These are phyloP conservation scores for Acholoe squamosa DNA, from an alignment of 2,888 invertebrate genomes.

Conservation along the genomic window DNA sequence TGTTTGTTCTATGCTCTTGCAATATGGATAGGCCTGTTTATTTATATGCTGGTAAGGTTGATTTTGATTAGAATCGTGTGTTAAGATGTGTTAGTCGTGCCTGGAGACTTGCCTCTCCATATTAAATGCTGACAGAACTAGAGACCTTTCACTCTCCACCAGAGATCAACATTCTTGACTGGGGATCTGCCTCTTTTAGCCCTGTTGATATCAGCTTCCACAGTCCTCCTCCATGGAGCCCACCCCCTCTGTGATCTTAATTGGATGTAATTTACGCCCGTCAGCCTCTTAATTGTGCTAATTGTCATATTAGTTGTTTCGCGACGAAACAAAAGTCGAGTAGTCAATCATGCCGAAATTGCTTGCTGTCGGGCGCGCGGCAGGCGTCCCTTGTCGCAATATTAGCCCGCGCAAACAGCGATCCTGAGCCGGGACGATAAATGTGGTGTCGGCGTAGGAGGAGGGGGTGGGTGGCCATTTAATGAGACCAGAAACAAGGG, in stretches of 20 bases:
- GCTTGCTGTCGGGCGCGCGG: constrained; percentile 26
- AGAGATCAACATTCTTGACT: neutral
- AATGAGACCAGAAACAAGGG: constrained; percentile 58
- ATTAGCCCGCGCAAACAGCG: constrained; percentile 47
- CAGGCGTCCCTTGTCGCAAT: constrained; percentile 32
- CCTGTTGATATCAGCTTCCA: no score
- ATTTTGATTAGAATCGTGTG: no score
- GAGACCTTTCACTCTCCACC: neutral
- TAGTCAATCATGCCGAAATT: constrained; percentile 52
- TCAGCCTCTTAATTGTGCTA: constrained; percentile 53
- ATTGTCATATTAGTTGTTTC: constrained; percentile 62
- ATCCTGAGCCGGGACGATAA: neutral
- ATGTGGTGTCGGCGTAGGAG: neutral
- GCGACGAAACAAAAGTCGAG: constrained; percentile 60
- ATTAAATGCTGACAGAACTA: neutral
- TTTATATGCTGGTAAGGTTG: no score
- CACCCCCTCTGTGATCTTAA: constrained; percentile 34
- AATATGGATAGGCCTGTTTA: no score
- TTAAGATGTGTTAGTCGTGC: no score
- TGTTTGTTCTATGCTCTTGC: no score
- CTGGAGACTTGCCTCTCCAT: no score
- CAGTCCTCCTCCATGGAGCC: neutral
- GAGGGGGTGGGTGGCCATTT: neutral
- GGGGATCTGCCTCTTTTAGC: no score
- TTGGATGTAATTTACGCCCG: constrained; percentile 50